Base-by-base conservation (phyloP, 2,888 invertebrate species). In the Eurytoma californica region DNA sequence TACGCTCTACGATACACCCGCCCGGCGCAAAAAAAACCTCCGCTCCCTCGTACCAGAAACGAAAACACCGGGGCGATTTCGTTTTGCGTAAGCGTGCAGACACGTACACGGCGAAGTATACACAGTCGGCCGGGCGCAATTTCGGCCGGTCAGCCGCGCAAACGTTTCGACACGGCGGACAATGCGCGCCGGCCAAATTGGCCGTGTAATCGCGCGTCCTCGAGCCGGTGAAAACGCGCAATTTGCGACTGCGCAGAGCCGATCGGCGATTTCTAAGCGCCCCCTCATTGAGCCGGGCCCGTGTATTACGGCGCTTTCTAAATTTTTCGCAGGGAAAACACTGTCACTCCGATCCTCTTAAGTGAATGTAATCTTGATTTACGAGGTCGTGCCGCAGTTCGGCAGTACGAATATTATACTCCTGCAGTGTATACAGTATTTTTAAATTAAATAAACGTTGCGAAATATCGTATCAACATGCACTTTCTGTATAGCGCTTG, bases 161-260 rank as follows among this genome's bases (percentile, higher is more conserved):
- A 39, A 39, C 39, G 39, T 53, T 47, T 63, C 18, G 63, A 63
- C 66, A 24, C 24, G 28, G 66, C 24, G 24, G 47, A 66, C 49
- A 51, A 47, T 20, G 16, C 51, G n/a, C 20, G 65, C 66, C 24
- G 28, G 55, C 67, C 28, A 68, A 68, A 68, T 30, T 68, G 67
- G 67, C 67, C 55, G 67, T 55, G 67, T 55, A 68, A 68, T 68
- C 67, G 61, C 28, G 61, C 53, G 16, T 53, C 60, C 24, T 28
- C 58, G 24, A 53, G 53, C n/a, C n/a, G 18, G 63, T 39, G 18
- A 63, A 30, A n/a, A 39, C 39, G 1, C 39, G 39, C 61, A 63
- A 63, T 63, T 53, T 53, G 4, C 14, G 53, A 53, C 53, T 39
- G 24, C 14, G 5, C 3, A 28, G 24, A 13, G 28, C 24, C 9